A percentile compares a stretch with the other conserved stretches of the same genome.
Evolutionary conservation across 2,888 invertebrate species (phyloP).

Genomic region (Coleophora deauratella): DNA sequence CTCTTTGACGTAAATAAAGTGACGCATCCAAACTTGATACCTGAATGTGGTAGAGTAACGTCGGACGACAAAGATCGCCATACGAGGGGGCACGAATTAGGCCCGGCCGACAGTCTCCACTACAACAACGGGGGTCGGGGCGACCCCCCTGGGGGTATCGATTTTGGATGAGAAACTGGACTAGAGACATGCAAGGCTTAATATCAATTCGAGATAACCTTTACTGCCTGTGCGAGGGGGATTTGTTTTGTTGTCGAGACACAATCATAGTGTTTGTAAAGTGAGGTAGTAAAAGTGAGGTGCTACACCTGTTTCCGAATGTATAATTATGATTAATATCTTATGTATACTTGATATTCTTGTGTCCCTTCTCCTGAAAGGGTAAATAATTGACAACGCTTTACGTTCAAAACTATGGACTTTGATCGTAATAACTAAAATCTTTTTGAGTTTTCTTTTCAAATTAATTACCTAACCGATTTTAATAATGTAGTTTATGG

Average conservation of each 20-base stretch:
- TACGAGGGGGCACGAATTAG: constrained; percentile 54
- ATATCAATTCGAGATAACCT: constrained; percentile 65
- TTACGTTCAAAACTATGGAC: too few species aligned
- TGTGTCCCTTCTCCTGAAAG: too few species aligned
- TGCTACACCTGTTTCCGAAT: too few species aligned
- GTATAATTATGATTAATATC: too few species aligned
- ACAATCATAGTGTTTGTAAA: neutral
- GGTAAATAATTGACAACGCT: too few species aligned
- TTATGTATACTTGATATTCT: too few species aligned
- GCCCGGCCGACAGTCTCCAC: constrained; percentile 49
- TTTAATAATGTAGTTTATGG: too few species aligned
- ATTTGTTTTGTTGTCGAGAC: constrained; percentile 25
- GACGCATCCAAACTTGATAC: constrained; percentile 7
- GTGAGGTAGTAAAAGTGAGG: too few species aligned
- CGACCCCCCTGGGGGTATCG: constrained; percentile 54
- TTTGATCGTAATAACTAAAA: too few species aligned
- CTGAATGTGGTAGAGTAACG: neutral
- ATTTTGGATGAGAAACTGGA: constrained; percentile 72
- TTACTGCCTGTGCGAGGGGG: constrained; percentile 18
- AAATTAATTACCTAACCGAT: too few species aligned
- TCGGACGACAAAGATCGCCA: constrained; percentile 48
- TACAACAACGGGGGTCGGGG: constrained; percentile 47
- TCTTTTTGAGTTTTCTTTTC: too few species aligned
- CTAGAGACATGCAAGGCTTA: constrained; percentile 70
- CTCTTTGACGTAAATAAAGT: too few species aligned